Evolutionary conservation across 2,888 invertebrate genomes (phyloP).

Genomic region (Apodemia mormo): DNA sequence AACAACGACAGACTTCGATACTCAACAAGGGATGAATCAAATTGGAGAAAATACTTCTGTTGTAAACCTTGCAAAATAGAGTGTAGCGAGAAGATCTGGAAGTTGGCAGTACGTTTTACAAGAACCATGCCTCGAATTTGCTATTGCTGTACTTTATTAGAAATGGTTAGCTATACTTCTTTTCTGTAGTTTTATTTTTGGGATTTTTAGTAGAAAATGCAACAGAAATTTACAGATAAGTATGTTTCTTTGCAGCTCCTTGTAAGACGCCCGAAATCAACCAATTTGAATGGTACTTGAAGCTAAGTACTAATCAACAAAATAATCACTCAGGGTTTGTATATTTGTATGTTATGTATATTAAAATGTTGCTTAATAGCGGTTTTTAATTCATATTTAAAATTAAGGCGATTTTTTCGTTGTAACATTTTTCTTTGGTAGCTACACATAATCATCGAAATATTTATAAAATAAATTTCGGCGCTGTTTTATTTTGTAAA

Average conservation of each 20-base stretch:
- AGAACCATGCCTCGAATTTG: slow-evolving; percentile 50
- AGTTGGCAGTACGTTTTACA: slow-evolving; percentile 68
- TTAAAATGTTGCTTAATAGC: neutral
- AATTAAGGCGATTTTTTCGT: no score
- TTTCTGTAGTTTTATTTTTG: neutral
- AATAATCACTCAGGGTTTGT: slow-evolving; percentile 47
- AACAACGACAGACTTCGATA: slow-evolving; percentile 29
- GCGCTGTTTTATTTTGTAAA: no score
- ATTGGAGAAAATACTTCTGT: slow-evolving; percentile 55
- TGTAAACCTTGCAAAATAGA: slow-evolving; percentile 48
- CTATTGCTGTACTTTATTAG: slow-evolving; percentile 52
- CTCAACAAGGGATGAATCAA: slow-evolving; percentile 37
- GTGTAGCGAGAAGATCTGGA: slow-evolving; percentile 53
- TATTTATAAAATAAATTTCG: no score
- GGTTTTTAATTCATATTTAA: neutral
- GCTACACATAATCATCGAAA: no score
- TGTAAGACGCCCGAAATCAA: slow-evolving; percentile 56
- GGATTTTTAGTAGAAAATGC: slow-evolving; percentile 7
- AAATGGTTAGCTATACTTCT: slow-evolving; percentile 53
- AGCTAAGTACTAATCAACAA: slow-evolving; percentile 29
- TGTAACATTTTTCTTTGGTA: no score
- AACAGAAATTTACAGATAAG: slow-evolving; percentile 12
- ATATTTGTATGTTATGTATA: neutral
- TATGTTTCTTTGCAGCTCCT: slow-evolving; percentile 46
- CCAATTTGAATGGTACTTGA: slow-evolving; percentile 53